These are phyloP conservation scores for Acanthisitta chloris DNA, from an alignment of 2,113 vertebrate genomes.

Conservation along the genomic window DNA sequence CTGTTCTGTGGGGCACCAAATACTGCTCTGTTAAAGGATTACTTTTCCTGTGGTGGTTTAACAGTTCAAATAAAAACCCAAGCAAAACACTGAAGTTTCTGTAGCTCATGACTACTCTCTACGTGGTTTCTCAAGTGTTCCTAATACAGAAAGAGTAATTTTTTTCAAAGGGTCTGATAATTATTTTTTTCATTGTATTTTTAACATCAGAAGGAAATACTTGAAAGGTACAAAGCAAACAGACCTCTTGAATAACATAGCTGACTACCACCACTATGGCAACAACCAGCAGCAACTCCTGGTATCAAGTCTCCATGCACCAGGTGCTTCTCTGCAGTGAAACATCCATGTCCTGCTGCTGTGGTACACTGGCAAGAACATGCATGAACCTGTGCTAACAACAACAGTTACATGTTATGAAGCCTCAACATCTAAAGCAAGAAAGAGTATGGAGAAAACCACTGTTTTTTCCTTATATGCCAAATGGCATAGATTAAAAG, in stretches of 20 bases:
- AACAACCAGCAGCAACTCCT: not conserved
- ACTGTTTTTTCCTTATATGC: not conserved
- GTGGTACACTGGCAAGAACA: not conserved
- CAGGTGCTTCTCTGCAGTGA: not conserved
- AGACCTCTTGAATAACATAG: not conserved
- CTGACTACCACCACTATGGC: not conserved
- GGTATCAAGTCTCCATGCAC: not conserved
- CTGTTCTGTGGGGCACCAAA: not conserved
- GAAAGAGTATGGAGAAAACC: not conserved
- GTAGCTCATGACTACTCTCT: not conserved
- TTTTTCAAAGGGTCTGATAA: not conserved
- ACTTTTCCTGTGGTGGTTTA: not conserved
- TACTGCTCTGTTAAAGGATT: not conserved
- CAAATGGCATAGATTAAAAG: not conserved
- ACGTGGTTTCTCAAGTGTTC: not conserved
- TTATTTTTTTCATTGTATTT: not conserved
- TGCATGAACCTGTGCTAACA: not conserved
- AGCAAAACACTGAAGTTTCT: not conserved
- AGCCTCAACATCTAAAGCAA: not conserved
- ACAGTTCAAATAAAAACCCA: not conserved
- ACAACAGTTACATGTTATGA: accelerated
- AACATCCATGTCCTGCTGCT: not conserved
- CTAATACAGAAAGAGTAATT: not conserved
- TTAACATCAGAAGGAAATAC: not conserved
- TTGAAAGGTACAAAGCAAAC: not conserved